These are phyloP conservation scores for Drosophila vallismaia DNA, from an alignment of 2,888 invertebrate genomes.

Conservation along the genomic window DNA sequence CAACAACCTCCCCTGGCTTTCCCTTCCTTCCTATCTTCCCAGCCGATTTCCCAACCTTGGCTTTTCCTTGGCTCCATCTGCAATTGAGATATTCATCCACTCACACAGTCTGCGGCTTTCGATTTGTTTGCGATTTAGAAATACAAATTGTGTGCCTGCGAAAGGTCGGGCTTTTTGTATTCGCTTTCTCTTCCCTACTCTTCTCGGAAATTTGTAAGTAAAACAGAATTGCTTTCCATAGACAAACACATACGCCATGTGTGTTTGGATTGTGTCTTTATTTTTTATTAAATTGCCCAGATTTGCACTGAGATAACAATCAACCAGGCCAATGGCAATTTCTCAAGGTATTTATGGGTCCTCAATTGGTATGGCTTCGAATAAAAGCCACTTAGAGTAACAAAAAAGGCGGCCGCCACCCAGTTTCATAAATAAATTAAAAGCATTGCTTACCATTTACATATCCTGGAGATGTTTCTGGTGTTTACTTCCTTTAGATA, in stretches of 20 bases:
- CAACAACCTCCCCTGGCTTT: not conserved
- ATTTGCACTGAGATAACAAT: slow-evolving; percentile 50
- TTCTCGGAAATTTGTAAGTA: slow-evolving; percentile 45
- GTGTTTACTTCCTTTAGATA: not conserved
- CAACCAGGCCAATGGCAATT: slow-evolving; percentile 34
- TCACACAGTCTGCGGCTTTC: slow-evolving; percentile 45
- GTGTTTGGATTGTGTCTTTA: slow-evolving; percentile 40
- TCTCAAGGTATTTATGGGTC: slow-evolving; percentile 27
- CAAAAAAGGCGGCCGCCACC: not conserved
- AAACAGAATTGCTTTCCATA: slow-evolving; percentile 59
- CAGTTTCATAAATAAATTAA: slow-evolving; percentile 41
- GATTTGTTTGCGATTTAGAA: slow-evolving; percentile 72
- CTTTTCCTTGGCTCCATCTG: slow-evolving; percentile 8
- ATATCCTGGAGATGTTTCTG: slow-evolving; percentile 6
- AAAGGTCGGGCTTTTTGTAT: slow-evolving; percentile 38
- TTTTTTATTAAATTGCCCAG: slow-evolving; percentile 64
- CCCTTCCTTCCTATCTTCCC: not conserved
- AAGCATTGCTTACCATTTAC: slow-evolving; percentile 16
- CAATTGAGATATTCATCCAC: slow-evolving; percentile 43
- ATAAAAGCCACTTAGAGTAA: slow-evolving; percentile 13
- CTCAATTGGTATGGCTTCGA: slow-evolving; percentile 31
- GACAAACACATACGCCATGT: slow-evolving; percentile 13
- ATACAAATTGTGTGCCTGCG: slow-evolving; percentile 54
- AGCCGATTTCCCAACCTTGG: not conserved
- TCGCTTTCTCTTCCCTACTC: not conserved